Percentiles rank a stretch among this genome's conserved stretches.
Conservation (phyloP, 2,113 vertebrate species). For the Hemiscyllium ocellatum region DNA sequence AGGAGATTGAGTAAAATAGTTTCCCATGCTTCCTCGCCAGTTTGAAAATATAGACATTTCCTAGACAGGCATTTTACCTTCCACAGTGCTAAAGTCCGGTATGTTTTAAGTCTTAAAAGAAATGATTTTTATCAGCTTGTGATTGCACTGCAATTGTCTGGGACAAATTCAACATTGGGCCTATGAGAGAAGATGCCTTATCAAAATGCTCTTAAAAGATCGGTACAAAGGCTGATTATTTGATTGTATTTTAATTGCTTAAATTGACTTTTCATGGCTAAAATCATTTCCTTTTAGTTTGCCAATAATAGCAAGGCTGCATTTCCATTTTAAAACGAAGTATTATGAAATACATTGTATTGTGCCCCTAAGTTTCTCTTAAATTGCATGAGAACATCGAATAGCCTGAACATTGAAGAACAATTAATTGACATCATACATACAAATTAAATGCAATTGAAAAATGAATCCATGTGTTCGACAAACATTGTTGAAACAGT, state of each 20-base stretch:
- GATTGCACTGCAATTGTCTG: background rate
- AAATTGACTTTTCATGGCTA: background rate
- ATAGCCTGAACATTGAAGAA: background rate
- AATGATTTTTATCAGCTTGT: background rate
- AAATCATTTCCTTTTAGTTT: background rate
- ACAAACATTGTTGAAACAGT: background rate
- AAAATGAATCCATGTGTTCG: background rate
- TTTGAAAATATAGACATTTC: constrained; percentile 37
- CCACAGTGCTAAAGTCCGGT: background rate
- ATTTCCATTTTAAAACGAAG: background rate
- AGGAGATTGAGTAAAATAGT: constrained; percentile 35
- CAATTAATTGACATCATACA: background rate
- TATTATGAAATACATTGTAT: background rate
- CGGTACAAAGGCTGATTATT: background rate
- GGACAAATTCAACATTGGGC: constrained; percentile 13
- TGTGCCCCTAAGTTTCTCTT: background rate
- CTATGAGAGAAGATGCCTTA: background rate
- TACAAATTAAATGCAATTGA: background rate
- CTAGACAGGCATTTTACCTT: constrained; percentile 35
- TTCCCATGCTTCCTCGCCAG: constrained; percentile 36
- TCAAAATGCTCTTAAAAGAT: background rate
- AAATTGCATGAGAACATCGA: background rate
- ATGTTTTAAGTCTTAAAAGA: constrained; percentile 15
- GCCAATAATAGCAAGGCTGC: background rate
- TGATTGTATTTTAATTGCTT: background rate